Percentiles rank a stretch among this genome's conserved stretches.
Evolutionary conservation across 1,140 invertebrate genomes (phyloP).

Genomic region (Drosophila albomicans): DNA sequence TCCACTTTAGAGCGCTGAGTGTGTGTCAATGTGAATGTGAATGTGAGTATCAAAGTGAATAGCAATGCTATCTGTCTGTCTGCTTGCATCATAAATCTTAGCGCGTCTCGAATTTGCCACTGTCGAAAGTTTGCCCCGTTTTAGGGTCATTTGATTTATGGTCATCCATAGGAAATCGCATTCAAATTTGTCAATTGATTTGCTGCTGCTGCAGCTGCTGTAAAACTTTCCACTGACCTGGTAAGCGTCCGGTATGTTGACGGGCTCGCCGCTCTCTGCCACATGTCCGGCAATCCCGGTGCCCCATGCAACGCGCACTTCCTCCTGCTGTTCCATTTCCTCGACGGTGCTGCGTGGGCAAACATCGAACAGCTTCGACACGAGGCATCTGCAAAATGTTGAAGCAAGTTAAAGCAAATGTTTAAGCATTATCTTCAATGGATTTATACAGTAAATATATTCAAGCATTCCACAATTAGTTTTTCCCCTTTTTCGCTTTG

Average conservation of each 20-base stretch:
- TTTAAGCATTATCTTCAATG: slow-evolving; percentile 33
- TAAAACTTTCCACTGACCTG: slow-evolving; percentile 88
- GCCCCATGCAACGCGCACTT: slow-evolving; percentile 96
- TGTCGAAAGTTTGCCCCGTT: slow-evolving; percentile 12
- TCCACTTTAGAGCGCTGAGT: not conserved
- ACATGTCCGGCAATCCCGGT: slow-evolving; percentile 97
- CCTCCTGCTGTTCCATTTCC: slow-evolving; percentile 96
- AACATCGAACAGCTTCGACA: slow-evolving; percentile 97
- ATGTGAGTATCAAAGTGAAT: slow-evolving; percentile 9
- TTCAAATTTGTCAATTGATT: slow-evolving; percentile 78
- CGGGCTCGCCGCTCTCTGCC: slow-evolving; percentile 95
- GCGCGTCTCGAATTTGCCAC: slow-evolving; percentile 49
- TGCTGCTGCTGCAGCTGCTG: slow-evolving; percentile 8
- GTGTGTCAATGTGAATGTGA: slow-evolving; percentile 4
- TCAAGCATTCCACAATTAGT: slow-evolving; percentile 64
- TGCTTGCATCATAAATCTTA: slow-evolving; percentile 63
- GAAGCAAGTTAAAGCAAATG: not conserved
- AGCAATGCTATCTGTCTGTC: not conserved
- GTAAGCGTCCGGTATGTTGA: slow-evolving; percentile 98
- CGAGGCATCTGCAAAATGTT: slow-evolving; percentile 88
- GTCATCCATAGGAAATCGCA: slow-evolving; percentile 37
- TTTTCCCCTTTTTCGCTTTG: not conserved
- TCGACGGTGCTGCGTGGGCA: slow-evolving; percentile 94
- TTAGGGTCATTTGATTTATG: slow-evolving; percentile 65
- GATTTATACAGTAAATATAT: slow-evolving; percentile 31